phyloP scores from a whole-genome alignment of 2,113 vertebrate genomes.

The Cacatua alba region DNA sequence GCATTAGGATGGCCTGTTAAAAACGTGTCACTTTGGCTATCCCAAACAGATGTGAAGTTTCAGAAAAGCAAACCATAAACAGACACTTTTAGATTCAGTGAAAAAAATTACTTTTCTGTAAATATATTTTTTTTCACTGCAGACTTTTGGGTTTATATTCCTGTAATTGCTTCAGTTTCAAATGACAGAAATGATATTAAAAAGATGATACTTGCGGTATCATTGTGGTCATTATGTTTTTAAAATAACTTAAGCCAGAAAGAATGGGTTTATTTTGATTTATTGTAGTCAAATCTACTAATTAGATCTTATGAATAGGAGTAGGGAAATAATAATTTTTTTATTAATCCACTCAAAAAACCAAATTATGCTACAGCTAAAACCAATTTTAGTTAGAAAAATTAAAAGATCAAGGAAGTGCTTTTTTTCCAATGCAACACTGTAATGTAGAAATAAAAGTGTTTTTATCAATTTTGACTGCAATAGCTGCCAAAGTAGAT shows the following conservation, averaged over 20 bases:
- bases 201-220: neutral
- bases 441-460: neutral
- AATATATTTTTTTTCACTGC: neutral
- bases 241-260: neutral
- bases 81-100: neutral
- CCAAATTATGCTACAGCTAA: neutral
- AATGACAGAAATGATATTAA: neutral
- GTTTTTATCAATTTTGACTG: fast-evolving
- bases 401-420: neutral
- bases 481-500: neutral
- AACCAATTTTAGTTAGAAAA: neutral
- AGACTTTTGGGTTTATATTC: neutral
- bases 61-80: neutral
- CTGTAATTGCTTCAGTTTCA: neutral
- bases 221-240: neutral
- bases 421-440: neutral
- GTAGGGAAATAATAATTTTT: neutral
- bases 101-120: neutral
- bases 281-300: neutral
- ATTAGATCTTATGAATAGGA: neutral
- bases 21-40: neutral
- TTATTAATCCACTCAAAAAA: neutral
- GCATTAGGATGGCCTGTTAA: neutral
- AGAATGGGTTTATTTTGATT: neutral
- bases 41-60: neutral